Evolutionary conservation across 1,140 invertebrate species (phyloP).

Genomic region (Drosophila sturtevanti): DNA sequence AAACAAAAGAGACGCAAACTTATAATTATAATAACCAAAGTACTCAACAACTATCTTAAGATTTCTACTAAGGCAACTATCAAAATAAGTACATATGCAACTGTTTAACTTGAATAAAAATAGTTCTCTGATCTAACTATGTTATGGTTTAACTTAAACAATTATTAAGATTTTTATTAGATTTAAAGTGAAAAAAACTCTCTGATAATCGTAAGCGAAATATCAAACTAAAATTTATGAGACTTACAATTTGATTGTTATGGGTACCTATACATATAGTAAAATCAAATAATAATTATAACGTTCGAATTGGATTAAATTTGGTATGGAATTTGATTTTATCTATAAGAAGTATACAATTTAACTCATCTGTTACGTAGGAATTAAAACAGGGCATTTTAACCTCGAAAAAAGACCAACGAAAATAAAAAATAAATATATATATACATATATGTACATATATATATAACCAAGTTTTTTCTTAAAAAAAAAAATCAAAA

Average conservation of each 20-base stretch:
- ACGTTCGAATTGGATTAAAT: not conserved
- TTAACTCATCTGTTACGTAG: not conserved
- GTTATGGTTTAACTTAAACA: no score
- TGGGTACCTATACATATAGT: not conserved
- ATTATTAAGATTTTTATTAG: no score
- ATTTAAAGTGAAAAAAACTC: no score
- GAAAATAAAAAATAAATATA: constrained; percentile 15
- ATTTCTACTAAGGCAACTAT: not conserved
- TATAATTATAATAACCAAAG: constrained; percentile 22
- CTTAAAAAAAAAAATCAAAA: not conserved
- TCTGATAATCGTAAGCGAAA: no score
- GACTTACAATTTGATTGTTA: not conserved
- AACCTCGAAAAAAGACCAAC: constrained; percentile 52
- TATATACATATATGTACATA: no score
- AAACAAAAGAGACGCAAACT: constrained; percentile 19
- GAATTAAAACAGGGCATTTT: constrained; percentile 49
- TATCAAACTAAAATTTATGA: no score
- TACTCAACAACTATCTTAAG: not conserved
- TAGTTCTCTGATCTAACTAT: no score
- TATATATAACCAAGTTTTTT: not conserved
- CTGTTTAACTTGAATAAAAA: no score
- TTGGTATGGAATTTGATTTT: not conserved
- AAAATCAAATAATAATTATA: not conserved
- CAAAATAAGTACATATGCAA: no score
- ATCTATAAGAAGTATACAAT: not conserved